Conservation (phyloP, 2,797 vertebrate genomes). For the Syndactyla subalaris region DNA sequence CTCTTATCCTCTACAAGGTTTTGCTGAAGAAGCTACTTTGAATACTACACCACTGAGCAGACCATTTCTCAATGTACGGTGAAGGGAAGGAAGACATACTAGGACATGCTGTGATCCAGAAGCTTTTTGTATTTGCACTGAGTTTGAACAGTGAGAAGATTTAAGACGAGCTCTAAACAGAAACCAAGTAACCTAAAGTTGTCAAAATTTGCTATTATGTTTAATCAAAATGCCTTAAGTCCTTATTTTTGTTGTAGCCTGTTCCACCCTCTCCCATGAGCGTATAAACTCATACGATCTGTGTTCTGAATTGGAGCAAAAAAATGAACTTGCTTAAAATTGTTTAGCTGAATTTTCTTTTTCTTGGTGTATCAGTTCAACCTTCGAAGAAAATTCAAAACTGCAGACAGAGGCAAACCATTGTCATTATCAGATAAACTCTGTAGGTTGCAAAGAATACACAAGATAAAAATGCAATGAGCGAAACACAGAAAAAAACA, state of each 20-base stretch:
- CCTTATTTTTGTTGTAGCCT: background rate
- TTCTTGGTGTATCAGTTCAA: background rate
- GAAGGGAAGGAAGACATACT: background rate
- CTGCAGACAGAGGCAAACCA: background rate
- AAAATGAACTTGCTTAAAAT: background rate
- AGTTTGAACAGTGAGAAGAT: background rate
- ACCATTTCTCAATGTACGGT: background rate
- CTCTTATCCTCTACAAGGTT: background rate
- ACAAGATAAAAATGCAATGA: background rate
- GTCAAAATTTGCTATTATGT: background rate
- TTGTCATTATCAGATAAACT: background rate
- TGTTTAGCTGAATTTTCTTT: background rate
- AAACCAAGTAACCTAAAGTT: background rate
- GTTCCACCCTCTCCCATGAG: background rate
- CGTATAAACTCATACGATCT: background rate
- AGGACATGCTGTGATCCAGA: background rate
- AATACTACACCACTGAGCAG: background rate
- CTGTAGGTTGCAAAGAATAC: background rate
- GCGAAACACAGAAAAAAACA: background rate
- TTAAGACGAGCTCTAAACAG: background rate
- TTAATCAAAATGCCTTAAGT: background rate
- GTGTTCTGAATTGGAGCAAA: background rate
- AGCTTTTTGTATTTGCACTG: background rate
- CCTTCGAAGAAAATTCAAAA: background rate
- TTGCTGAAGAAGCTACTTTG: conserved; percentile 21